These are phyloP conservation scores for Dynastes hyllus DNA, from an alignment of 2,888 invertebrate genomes.

Conservation along the genomic window DNA sequence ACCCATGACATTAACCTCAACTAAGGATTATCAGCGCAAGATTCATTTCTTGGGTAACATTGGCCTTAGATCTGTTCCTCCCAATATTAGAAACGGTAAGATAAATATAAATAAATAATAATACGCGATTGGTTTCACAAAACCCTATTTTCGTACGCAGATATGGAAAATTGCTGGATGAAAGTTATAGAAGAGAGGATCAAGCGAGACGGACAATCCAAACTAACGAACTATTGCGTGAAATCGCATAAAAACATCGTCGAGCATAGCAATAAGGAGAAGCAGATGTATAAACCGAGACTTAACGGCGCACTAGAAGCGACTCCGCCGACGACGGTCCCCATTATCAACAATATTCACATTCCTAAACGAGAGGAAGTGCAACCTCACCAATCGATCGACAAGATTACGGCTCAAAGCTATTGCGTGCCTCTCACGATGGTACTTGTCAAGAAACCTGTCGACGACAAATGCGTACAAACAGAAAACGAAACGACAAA, in stretches of 20 bases:
- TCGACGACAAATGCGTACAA: constrained; percentile 48
- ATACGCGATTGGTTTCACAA: constrained; percentile 11
- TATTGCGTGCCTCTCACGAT: constrained; percentile 61
- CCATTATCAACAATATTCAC: constrained; percentile 33
- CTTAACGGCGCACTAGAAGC: constrained; percentile 27
- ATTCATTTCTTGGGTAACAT: constrained; percentile 76
- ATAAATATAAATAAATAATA: background rate
- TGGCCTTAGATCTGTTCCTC: constrained; percentile 74
- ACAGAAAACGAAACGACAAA: constrained; percentile 46
- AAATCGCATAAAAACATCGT: constrained; percentile 62
- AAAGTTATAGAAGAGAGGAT: constrained; percentile 78
- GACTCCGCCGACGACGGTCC: background rate
- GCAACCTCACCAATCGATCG: constrained; percentile 16
- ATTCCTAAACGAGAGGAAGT: constrained; percentile 28
- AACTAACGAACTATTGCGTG: constrained; percentile 71
- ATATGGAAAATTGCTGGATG: constrained; percentile 77
- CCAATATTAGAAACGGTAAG: constrained; percentile 76
- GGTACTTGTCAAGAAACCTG: constrained; percentile 55
- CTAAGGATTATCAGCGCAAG: constrained; percentile 74
- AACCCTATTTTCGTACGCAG: constrained; percentile 56
- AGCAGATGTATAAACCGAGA: constrained; percentile 3
- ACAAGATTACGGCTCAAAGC: constrained; percentile 30
- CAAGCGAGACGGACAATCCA: constrained; percentile 73
- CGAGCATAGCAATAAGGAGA: constrained; percentile 47
- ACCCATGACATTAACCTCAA: constrained; percentile 71